These are phyloP conservation scores for Dicyrtomina minuta DNA, from an alignment of 2,888 invertebrate genomes.

Conservation along the genomic window DNA sequence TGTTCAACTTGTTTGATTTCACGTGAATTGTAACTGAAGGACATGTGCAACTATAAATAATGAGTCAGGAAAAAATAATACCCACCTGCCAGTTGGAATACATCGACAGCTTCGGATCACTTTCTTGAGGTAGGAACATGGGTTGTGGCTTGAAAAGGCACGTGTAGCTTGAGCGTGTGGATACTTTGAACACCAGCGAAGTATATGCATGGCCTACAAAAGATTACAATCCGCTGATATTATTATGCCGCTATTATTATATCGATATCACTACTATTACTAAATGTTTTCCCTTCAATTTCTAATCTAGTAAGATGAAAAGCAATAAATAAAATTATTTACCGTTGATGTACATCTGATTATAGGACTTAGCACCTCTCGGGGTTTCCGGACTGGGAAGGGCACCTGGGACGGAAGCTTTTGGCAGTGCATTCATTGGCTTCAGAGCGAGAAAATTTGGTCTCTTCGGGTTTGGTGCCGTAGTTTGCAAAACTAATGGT, in stretches of 20 bases:
- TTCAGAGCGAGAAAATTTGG: slow-evolving; percentile 52
- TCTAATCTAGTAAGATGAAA: neutral
- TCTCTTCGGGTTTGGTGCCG: slow-evolving; percentile 39
- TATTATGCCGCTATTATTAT: neutral
- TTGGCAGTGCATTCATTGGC: slow-evolving; percentile 41
- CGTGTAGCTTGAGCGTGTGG: slow-evolving; percentile 87
- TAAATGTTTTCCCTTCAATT: too few relatives aligned
- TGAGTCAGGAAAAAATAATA: neutral
- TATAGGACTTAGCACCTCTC: slow-evolving; percentile 82
- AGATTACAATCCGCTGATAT: slow-evolving; percentile 16
- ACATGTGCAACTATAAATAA: too few relatives aligned
- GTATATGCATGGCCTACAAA: slow-evolving; percentile 71
- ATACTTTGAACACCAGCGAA: slow-evolving; percentile 84
- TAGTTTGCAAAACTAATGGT: slow-evolving; percentile 30
- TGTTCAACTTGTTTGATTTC: neutral
- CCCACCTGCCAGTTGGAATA: slow-evolving; percentile 79
- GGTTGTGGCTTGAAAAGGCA: slow-evolving; percentile 92
- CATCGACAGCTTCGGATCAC: slow-evolving; percentile 89
- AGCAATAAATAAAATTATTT: slow-evolving; percentile 55
- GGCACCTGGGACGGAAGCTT: slow-evolving; percentile 57
- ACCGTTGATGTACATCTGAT: slow-evolving; percentile 84
- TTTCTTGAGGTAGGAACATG: slow-evolving; percentile 74
- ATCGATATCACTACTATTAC: neutral
- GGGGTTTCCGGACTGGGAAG: slow-evolving; percentile 90
- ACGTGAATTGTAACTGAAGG: neutral